These are phyloP conservation scores for Lepidonotus clava DNA, from an alignment of 2,888 invertebrate genomes.

Conservation along the genomic window DNA sequence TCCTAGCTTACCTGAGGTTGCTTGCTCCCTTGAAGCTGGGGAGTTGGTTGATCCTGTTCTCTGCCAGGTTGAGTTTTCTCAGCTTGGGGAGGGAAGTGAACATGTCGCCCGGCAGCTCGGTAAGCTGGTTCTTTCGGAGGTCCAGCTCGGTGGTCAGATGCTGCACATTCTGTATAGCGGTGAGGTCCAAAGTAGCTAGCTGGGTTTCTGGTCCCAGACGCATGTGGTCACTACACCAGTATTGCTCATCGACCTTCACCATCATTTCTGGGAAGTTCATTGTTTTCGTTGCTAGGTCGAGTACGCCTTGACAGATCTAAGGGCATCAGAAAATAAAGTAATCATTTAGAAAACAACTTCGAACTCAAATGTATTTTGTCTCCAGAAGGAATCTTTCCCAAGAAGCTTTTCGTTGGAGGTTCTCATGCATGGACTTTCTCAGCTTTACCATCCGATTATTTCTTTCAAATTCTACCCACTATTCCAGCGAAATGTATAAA, in stretches of 20 bases:
- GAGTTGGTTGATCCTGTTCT: neutral
- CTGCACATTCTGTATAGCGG: neutral
- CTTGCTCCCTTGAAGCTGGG: neutral
- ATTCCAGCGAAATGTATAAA: too few relatives aligned
- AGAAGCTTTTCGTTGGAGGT: too few relatives aligned
- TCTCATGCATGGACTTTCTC: too few relatives aligned
- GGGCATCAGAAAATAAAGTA: neutral
- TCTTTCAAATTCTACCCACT: too few relatives aligned
- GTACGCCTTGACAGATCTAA: neutral
- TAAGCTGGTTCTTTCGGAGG: slow-evolving; percentile 67
- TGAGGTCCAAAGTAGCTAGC: neutral
- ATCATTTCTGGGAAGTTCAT: neutral
- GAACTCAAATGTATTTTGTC: neutral
- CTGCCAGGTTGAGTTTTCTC: slow-evolving; percentile 60
- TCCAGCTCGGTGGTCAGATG: slow-evolving; percentile 67
- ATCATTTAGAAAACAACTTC: neutral
- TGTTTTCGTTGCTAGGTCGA: neutral
- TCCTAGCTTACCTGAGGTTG: neutral
- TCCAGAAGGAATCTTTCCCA: too few relatives aligned
- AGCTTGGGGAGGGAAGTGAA: slow-evolving; percentile 58
- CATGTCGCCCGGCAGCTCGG: slow-evolving; percentile 61
- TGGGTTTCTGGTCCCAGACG: neutral
- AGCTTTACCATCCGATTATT: too few relatives aligned
- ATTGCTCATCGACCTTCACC: neutral
- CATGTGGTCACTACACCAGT: neutral